A percentile compares a stretch with the other conserved stretches of the same genome.
phyloP scores from a whole-genome alignment of 2,113 vertebrate genomes.

The Balaenoptera acutorostrata region DNA sequence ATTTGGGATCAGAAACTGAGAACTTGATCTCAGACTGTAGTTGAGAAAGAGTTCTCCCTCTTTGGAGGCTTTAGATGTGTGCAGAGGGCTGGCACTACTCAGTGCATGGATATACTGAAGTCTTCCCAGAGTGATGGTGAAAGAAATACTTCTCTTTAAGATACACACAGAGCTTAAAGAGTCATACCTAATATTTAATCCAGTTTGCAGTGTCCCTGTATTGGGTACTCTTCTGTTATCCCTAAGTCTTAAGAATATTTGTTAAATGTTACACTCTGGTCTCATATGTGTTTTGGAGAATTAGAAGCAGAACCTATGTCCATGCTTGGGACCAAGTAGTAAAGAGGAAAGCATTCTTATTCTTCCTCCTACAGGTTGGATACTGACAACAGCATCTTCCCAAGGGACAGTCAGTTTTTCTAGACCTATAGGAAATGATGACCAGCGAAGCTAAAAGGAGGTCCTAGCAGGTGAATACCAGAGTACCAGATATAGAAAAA shows the following conservation, averaged over 20 bases:
- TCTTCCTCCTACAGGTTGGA: background rate
- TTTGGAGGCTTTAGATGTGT: background rate
- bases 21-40: background rate
- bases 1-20: background rate
- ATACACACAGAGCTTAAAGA: background rate
- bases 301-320: background rate
- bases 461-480: background rate
- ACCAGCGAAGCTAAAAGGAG: background rate
- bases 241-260: background rate
- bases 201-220: background rate
- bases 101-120: background rate
- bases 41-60: background rate
- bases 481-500: background rate
- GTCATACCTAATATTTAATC: background rate
- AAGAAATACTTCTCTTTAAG: background rate
- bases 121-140: background rate
- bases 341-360: background rate
- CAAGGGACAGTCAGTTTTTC: background rate
- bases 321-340: background rate
- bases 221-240: constrained; percentile 11
- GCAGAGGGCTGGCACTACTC: background rate
- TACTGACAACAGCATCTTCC: background rate
- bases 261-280: constrained; percentile 16
- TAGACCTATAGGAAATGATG: background rate
- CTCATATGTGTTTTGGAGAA: constrained; percentile 29